These are phyloP conservation scores for Popillia japonica DNA, from an alignment of 1,140 invertebrate genomes.

Conservation along the genomic window DNA sequence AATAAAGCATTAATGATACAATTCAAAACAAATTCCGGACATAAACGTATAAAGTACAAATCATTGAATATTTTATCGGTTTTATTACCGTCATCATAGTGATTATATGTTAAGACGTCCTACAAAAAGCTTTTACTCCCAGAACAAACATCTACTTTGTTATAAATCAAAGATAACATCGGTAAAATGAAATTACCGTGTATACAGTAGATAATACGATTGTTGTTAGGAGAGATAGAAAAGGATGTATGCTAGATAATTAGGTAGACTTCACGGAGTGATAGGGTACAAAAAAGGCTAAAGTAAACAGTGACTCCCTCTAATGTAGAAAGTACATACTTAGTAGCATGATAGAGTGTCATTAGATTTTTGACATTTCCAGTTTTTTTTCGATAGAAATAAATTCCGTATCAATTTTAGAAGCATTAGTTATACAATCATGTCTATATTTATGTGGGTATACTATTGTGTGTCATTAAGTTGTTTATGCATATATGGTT, in stretches of 20 bases:
- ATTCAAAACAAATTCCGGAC: not conserved
- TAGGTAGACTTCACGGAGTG: not conserved
- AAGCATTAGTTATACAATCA: not conserved
- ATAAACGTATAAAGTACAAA: slow-evolving; percentile 17
- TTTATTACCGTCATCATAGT: slow-evolving; percentile 1
- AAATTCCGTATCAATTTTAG: slow-evolving; percentile 9
- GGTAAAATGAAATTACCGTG: slow-evolving; percentile 36
- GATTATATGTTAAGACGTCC: slow-evolving; percentile 20
- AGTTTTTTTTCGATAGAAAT: not conserved
- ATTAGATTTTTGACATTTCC: slow-evolving; percentile 16
- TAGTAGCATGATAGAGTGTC: not conserved
- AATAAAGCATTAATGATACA: slow-evolving; percentile 5
- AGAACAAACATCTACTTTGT: slow-evolving; percentile 35
- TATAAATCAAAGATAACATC: slow-evolving; percentile 40
- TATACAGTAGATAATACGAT: slow-evolving; percentile 24
- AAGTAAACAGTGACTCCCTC: slow-evolving; percentile 20
- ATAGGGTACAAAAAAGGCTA: not conserved
- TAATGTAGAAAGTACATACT: not conserved
- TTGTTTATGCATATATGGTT: not conserved
- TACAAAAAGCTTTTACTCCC: slow-evolving; percentile 33
- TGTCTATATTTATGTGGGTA: not conserved
- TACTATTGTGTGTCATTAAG: not conserved
- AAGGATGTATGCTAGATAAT: not conserved
- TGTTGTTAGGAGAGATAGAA: slow-evolving; percentile 13
- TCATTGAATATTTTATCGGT: slow-evolving; percentile 17